Base-by-base conservation (phyloP, 2,113 vertebrate species). In the Cairina moschata region DNA sequence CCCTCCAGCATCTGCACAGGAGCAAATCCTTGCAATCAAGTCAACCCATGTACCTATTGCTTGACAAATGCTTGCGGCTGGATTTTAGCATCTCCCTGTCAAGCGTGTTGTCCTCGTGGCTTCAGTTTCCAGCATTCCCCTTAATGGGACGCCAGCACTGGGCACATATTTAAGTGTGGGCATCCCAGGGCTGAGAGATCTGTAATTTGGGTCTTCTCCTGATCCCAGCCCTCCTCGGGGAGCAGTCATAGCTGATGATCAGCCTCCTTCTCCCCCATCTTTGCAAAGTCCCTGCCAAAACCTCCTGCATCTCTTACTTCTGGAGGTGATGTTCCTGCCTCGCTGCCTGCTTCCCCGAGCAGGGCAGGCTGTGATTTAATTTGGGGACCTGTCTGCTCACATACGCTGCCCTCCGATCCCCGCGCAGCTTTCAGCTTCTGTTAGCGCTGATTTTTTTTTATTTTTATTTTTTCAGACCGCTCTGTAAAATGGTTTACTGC, bases 151-250 rank as follows among this genome's bases (percentile, higher is more conserved):
- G 8, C 25, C 22, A 32, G 29, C 56, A 7, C 46, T 8, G 20
- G 42, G 52, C 81, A 18, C 8, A 14, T 31, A 5, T 50, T 87
- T 71, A 66, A 46, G 0, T 11, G 5, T 0, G 0, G 38, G 3
- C 44, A 90, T 75, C 34, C 34, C 23, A 31, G 58, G 40, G 31
- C 78, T 86, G 50, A 52, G 55, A 50, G 55, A 56, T 52, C 65
- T 46, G 38, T 50, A 5, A 50, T 32, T 42, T 23, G 0, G 0
- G 9, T 48, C 46, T 48, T 48, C 17, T 21, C 4, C 40, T 82
- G 0, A 40, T 63, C 0, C 0, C 32, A 34, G 3, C 23, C 79
- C 76, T 94, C 79, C 67, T 73, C 3, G 0, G 55, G 82, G 75
- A 56, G 11, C 2, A 1, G 74, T 46, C 66, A 46, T 46, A 74